These are phyloP conservation scores for Acanthosepion pharaonis DNA, from an alignment of 2,888 invertebrate genomes.

Conservation along the genomic window DNA sequence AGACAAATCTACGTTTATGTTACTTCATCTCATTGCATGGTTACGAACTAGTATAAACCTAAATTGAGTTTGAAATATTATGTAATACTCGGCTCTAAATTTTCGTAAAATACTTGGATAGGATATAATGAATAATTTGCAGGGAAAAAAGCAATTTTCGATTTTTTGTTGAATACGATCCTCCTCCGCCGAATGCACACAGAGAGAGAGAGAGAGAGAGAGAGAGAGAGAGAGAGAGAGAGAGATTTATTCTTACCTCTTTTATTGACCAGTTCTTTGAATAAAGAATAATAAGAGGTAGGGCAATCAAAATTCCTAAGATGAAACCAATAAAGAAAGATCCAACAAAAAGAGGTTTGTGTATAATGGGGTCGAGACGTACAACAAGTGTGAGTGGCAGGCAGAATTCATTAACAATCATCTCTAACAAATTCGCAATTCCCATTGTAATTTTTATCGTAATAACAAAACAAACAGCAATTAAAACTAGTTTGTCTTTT, in stretches of 20 bases:
- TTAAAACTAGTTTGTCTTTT: neutral
- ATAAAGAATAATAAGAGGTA: neutral
- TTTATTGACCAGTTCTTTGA: neutral
- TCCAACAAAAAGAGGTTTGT: slow-evolving; percentile 14
- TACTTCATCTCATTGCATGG: too few species aligned
- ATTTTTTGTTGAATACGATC: too few species aligned
- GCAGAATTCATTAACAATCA: neutral
- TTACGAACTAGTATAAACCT: too few species aligned
- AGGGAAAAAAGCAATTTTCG: too few species aligned
- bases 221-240: too few species aligned
- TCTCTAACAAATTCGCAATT: neutral
- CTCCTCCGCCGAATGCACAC: too few species aligned
- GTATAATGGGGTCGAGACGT: neutral
- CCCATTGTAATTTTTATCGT: neutral
- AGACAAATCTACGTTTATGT: too few species aligned
- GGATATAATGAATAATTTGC: too few species aligned
- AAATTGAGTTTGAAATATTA: too few species aligned
- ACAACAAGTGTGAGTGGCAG: neutral
- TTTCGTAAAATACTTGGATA: too few species aligned
- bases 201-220: too few species aligned
- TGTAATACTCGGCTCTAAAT: too few species aligned
- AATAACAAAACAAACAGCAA: neutral
- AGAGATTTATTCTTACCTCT: neutral
- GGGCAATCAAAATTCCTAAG: neutral
- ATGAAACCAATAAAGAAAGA: neutral